These are phyloP conservation scores for Eupithecia tripunctaria DNA, from an alignment of 2,888 invertebrate species.

Conservation along the genomic window DNA sequence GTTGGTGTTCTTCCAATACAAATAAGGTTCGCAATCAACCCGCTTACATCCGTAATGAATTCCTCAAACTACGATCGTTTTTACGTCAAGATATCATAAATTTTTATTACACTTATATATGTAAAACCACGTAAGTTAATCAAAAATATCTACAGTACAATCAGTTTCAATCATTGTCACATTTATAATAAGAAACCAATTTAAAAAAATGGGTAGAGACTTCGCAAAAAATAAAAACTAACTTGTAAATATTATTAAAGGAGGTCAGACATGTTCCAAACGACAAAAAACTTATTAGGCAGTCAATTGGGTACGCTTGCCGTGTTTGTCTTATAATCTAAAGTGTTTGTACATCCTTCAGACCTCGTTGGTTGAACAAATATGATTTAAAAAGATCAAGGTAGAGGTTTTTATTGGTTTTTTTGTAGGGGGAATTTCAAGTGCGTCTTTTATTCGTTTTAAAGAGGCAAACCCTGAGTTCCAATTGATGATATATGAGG, in stretches of 20 bases:
- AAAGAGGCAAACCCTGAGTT: too few species aligned
- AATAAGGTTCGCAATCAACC: too few species aligned
- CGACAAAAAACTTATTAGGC: not conserved
- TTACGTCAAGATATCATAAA: too few species aligned
- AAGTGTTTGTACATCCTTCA: not conserved
- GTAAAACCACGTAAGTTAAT: not conserved
- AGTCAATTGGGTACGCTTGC: not conserved
- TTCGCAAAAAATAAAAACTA: not conserved
- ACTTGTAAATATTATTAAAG: not conserved
- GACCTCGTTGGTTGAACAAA: not conserved
- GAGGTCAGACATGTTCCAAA: not conserved
- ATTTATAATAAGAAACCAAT: not conserved
- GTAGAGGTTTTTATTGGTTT: conserved; percentile 6
- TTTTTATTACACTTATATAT: too few species aligned
- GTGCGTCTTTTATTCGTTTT: too few species aligned
- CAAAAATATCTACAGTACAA: not conserved
- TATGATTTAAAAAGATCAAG: conserved; percentile 13
- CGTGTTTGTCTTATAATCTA: not conserved
- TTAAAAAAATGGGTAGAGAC: not conserved
- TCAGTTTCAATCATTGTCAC: not conserved
- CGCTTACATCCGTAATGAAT: too few species aligned
- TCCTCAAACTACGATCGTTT: too few species aligned
- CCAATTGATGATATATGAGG: too few species aligned
- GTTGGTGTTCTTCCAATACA: too few species aligned
- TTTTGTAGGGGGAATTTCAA: too few species aligned